These are phyloP conservation scores for Gadopsis marmoratus DNA, from an alignment of 2,797 vertebrate genomes.

Conservation along the genomic window DNA sequence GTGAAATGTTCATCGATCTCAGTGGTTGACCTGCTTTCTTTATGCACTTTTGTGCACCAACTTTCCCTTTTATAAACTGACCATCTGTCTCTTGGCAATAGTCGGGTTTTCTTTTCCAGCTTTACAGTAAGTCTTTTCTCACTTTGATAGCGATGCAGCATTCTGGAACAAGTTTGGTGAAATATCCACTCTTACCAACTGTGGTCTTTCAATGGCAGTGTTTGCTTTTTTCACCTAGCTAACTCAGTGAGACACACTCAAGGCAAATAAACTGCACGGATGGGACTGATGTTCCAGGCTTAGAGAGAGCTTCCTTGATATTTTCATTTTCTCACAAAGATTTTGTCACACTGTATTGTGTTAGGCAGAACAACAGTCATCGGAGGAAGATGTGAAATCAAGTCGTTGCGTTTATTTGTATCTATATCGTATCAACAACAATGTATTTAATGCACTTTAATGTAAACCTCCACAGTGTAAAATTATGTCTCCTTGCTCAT, in stretches of 20 bases:
- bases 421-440: neutral
- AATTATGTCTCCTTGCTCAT: conserved; percentile 44
- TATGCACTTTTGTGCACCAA: conserved; percentile 36
- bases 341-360: conserved; percentile 32
- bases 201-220: conserved; percentile 51
- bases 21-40: conserved; percentile 27
- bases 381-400: conserved; percentile 1
- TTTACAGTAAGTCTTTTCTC: conserved; percentile 78
- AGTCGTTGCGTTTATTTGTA: neutral
- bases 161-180: conserved; percentile 57
- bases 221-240: conserved; percentile 1
- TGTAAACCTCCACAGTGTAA: conserved; percentile 23
- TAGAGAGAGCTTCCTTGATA: conserved; percentile 35
- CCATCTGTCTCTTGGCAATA: conserved; percentile 82
- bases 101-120: conserved; percentile 63
- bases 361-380: conserved; percentile 19
- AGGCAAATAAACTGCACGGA: conserved; percentile 38
- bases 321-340: conserved; percentile 25
- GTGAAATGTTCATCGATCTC: neutral
- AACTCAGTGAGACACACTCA: conserved; percentile 55
- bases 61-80: conserved; percentile 76
- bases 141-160: conserved; percentile 59
- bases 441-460: conserved; percentile 7
- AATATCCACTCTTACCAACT: conserved; percentile 65
- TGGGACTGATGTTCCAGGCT: conserved; percentile 34